Evolutionary conservation across 2,113 vertebrate genomes (phyloP).

Genomic region (Tyto alba): DNA sequence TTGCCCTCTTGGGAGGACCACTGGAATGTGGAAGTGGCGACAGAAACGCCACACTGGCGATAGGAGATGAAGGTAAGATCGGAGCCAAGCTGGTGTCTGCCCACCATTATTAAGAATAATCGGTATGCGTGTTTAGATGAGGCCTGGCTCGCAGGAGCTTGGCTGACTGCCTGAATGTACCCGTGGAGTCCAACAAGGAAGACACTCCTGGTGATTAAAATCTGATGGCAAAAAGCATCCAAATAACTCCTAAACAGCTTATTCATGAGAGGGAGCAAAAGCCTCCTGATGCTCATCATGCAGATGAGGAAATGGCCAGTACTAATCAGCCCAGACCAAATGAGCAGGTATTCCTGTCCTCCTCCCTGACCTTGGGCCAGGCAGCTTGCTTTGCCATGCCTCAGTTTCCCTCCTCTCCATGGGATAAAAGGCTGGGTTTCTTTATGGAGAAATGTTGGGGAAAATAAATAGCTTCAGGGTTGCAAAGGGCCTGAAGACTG

Average conservation of each 20-base stretch:
- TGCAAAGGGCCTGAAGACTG: neutral
- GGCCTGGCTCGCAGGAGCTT: neutral
- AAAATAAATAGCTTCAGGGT: conserved; percentile 8
- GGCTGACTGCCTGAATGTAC: neutral
- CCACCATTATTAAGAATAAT: neutral
- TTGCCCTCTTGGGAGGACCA: neutral
- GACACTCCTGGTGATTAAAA: conserved; percentile 17
- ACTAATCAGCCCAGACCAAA: neutral
- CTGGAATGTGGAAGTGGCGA: accelerated
- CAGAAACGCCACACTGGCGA: accelerated
- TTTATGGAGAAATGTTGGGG: neutral
- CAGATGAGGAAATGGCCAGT: neutral
- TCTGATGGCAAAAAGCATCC: neutral
- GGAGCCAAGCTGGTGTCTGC: neutral
- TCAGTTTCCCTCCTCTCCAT: neutral
- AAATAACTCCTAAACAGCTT: conserved; percentile 6
- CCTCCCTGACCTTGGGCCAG: neutral
- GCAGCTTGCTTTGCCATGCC: neutral
- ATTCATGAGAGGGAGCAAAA: accelerated
- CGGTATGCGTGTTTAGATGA: neutral
- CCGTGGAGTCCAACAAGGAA: neutral
- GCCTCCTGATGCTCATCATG: neutral
- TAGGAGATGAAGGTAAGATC: neutral
- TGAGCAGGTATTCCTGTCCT: neutral
- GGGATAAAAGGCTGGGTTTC: neutral